Conservation (phyloP, 2,113 vertebrate species). For the Python bivittatus region DNA sequence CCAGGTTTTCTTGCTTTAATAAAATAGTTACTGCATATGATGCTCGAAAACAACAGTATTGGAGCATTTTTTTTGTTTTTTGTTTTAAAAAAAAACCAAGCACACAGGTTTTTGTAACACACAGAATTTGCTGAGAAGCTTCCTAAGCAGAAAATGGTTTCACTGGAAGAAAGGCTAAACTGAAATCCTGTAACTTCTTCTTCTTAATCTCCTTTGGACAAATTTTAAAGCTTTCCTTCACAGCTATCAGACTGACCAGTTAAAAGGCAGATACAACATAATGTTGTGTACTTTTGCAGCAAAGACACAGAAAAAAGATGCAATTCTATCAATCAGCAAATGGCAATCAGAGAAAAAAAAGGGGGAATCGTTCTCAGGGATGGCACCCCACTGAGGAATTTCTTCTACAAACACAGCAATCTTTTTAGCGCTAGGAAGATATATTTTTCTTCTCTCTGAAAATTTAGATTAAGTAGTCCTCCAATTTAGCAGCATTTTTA, state of each 20-base stretch:
- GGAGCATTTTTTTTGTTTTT: too few species aligned
- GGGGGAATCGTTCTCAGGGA: neutral
- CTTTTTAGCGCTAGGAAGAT: neutral
- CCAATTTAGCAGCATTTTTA: neutral
- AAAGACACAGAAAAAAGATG: neutral
- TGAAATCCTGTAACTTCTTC: neutral
- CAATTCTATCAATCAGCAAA: neutral
- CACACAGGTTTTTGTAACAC: neutral
- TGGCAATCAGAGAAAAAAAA: neutral
- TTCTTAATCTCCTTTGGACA: too few species aligned
- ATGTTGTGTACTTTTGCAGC: neutral
- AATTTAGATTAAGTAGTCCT: neutral
- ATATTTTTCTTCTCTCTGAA: neutral
- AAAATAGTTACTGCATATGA: neutral
- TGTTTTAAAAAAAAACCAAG: too few species aligned
- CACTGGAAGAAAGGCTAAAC: neutral
- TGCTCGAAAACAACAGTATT: neutral
- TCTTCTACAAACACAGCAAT: neutral
- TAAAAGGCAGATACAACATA: neutral
- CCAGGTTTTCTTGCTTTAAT: neutral
- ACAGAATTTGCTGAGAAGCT: too few species aligned
- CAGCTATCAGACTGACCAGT: neutral
- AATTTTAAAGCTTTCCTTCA: neutral
- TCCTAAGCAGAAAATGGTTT: neutral
- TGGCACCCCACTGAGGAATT: neutral